A percentile compares a stretch with the other conserved stretches of the same genome.
Conservation (phyloP, 2,113 vertebrate genomes). For the Siphamia tubifer region DNA sequence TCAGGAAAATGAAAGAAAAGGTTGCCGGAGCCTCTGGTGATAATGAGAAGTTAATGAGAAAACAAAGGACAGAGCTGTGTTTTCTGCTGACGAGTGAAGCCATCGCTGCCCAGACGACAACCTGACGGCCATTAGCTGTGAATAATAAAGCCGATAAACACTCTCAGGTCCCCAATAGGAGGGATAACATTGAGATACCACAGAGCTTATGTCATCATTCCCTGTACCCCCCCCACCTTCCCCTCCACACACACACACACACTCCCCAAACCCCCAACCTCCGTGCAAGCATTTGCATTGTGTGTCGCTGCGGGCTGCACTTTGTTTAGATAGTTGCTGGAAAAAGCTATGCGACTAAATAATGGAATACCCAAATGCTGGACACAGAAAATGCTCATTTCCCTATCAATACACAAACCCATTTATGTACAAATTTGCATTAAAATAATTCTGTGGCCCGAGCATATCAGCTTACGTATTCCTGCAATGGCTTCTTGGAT, state of each 20-base stretch:
- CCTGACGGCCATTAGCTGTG: constrained; percentile 61
- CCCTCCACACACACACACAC: no score
- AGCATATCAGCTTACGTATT: constrained; percentile 18
- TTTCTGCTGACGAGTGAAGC: constrained; percentile 58
- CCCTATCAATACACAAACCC: constrained; percentile 12
- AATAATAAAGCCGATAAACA: constrained; percentile 63
- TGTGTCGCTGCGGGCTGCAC: constrained; percentile 36
- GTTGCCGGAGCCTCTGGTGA: constrained; percentile 9
- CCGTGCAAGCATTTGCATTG: constrained; percentile 58
- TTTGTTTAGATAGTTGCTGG: constrained; percentile 32
- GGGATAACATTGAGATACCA: constrained; percentile 41
- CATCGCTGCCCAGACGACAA: constrained; percentile 36
- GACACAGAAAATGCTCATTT: constrained; percentile 42
- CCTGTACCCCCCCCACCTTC: no score
- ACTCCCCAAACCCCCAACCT: no score
- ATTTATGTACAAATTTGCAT: constrained; percentile 48
- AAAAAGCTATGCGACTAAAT: constrained; percentile 24
- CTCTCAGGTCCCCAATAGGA: constrained; percentile 39
- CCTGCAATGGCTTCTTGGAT: constrained; percentile 23
- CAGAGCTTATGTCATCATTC: constrained; percentile 49
- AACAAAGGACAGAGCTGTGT: constrained; percentile 53
- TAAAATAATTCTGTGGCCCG: constrained; percentile 15
- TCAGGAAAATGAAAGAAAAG: constrained; percentile 1
- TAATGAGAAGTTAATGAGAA: constrained; percentile 66
- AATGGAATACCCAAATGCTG: constrained; percentile 42